Conservation (phyloP, 2,797 vertebrate species). For the Bradypus variegatus region DNA sequence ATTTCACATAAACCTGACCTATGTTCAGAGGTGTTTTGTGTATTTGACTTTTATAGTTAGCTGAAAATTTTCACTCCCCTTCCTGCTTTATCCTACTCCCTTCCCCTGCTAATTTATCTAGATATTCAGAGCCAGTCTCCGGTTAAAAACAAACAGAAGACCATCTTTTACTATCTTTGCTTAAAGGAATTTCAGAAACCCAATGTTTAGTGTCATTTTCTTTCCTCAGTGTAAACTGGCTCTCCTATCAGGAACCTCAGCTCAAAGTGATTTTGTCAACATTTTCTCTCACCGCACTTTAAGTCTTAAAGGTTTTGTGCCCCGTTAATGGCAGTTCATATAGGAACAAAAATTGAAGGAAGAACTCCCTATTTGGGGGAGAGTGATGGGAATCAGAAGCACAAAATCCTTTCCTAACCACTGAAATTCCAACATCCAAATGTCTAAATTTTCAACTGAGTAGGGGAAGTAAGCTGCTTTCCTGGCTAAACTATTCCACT, state of each 20-base stretch:
- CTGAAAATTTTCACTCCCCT: background rate
- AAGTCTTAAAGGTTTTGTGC: background rate
- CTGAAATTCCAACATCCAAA: background rate
- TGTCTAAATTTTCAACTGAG: background rate
- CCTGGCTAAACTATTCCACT: background rate
- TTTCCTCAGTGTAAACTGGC: background rate
- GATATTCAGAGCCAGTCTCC: background rate
- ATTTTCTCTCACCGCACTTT: background rate
- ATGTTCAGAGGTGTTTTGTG: background rate
- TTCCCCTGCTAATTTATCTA: background rate
- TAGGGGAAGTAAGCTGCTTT: background rate
- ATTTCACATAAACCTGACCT: background rate
- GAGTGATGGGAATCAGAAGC: background rate
- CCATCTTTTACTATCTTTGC: background rate
- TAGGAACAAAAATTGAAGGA: background rate
- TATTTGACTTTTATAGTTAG: background rate
- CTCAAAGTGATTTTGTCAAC: background rate
- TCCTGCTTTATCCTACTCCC: background rate
- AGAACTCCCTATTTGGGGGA: background rate
- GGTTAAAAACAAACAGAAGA: background rate
- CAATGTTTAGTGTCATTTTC: background rate
- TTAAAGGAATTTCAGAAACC: background rate
- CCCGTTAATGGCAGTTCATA: background rate
- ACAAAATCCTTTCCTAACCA: background rate
- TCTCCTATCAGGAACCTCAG: background rate